Evolutionary conservation across 2,888 invertebrate genomes (phyloP), one percentile per base, ranked within the genome.

Genomic region (Leptura quadrifasciata): DNA sequence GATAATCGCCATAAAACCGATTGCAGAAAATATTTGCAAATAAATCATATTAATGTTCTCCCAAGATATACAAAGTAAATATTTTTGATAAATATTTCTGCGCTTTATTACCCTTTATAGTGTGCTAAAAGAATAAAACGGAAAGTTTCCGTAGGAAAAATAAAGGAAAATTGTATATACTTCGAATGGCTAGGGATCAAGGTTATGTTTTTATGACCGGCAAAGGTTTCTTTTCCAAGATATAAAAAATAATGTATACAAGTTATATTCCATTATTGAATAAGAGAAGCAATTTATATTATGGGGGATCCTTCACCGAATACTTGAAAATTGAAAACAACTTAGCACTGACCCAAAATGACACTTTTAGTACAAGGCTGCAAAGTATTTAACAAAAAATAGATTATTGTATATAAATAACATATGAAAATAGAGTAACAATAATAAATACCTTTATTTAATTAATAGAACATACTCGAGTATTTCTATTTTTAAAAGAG

Each of bases 201-300:
- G 57, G 57, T 20, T 21, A 15, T 18, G 21, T 10, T 57, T 57
- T 57, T 21, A 57, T 20, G 21, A 21, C 21, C 57, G 52, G 21
- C 24, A 24, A 17, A 24, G 21, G 2, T 52, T 65, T 17, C 24
- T 35, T 24, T 65, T 52, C 21, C 2, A 21, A 27, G 24, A 35
- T 47, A 47, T 52, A 52, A 65, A 65, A 47, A 21, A 52, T 65
- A 52, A 65, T 52, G 24, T 20, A 8, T 65, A 52, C 21, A 17
- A 65, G 20, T 65, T 52, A 21, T 47, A 8, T n/a, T 20, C n/a
- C 20, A 20, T 64, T 47, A 39, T 20, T n/a, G 64, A 65, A 27
- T n/a, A 39, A 39, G n/a, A 21, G 15, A 60, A n/a, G 21, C 63
- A 5, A 20, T 35, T 20, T 63, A 20, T 39, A 39, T 61, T 61